Evolutionary conservation across 2,888 invertebrate species (phyloP).

Genomic region (Myopa testacea): DNA sequence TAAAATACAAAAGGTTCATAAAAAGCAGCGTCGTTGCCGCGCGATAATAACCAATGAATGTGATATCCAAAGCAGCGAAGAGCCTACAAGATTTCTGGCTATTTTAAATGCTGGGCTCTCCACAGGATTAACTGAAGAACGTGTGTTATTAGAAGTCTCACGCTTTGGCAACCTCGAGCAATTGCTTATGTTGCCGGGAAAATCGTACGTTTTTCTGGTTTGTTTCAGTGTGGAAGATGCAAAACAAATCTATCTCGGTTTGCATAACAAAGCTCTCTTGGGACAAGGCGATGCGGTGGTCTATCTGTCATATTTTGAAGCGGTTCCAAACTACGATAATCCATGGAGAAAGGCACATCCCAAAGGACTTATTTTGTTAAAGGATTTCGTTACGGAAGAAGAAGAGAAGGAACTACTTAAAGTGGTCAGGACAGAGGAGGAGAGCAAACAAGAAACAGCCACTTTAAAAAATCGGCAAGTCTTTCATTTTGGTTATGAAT

Average conservation of each 20-base stretch:
- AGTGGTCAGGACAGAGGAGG: slow-evolving; percentile 71
- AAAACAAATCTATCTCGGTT: slow-evolving; percentile 70
- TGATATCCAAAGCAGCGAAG: slow-evolving; percentile 60
- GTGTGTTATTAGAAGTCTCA: slow-evolving; percentile 71
- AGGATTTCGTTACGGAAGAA: slow-evolving; percentile 77
- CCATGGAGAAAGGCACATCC: slow-evolving; percentile 70
- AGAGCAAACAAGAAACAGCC: slow-evolving; percentile 39
- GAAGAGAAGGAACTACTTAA: slow-evolving; percentile 76
- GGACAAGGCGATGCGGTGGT: slow-evolving; percentile 73
- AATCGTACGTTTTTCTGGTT: slow-evolving; percentile 83
- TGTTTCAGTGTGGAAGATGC: slow-evolving; percentile 72
- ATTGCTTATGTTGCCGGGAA: slow-evolving; percentile 79
- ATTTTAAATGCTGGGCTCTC: slow-evolving; percentile 92
- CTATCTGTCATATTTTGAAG: slow-evolving; percentile 71
- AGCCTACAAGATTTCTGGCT: slow-evolving; percentile 62
- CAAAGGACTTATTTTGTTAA: slow-evolving; percentile 76
- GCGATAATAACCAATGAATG: slow-evolving; percentile 68
- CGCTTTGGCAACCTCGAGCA: slow-evolving; percentile 72
- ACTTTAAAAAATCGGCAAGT: slow-evolving; percentile 85
- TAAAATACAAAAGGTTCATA: slow-evolving; percentile 63
- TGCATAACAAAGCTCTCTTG: slow-evolving; percentile 74
- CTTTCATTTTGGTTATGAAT: slow-evolving; percentile 92
- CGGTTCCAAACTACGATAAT: slow-evolving; percentile 44
- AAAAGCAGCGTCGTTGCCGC: slow-evolving; percentile 69
- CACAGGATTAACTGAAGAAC: slow-evolving; percentile 79